Base-by-base conservation (phyloP, 2,888 invertebrate genomes). In the Ariolimax columbianus region DNA sequence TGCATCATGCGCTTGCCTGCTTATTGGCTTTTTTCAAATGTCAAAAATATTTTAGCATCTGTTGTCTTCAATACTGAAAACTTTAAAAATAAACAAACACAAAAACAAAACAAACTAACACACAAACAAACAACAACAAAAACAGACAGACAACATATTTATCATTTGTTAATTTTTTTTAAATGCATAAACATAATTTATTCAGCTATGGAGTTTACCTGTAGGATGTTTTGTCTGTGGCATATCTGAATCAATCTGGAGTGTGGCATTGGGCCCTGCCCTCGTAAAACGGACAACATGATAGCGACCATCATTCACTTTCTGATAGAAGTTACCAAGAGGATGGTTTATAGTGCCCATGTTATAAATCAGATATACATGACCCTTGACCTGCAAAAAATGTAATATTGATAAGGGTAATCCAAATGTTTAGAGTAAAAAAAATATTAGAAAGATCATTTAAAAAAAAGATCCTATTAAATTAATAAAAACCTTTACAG, bases 291-390 rank as follows among this genome's bases (percentile, higher is more conserved):
- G 95, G 1, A 98, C 96, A 68, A 98, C 97, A 95, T 99, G 99
- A 94, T 98, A 98, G 70, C 96, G 96, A 89, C 98, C 97, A 92
- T 99, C 98, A 92, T 98, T 98, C 9, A 98, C 97, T 93, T 97
- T 96, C 6, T 97, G 96, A n/a, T 96, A 96, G 59, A 93, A 86
- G 93, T 98, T 98, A 0, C 97, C 98, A 43, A 98, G 95, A 0
- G 98, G 97, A 92, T 98, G 96, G 92, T 98, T 97, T 84, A 97
- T 96, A 0, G 97, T 97, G 0, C 98, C 98, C 94, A 98, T 97
- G 94, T 98, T 98, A 95, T 98, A 99, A 7, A 98, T 97, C 95
- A 97, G 97, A 93, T 97, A 97, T 11, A 98, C 96, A 92, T 98
- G 97, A 4, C 98, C 98, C 91, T 97, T 97, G 17, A 97, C 96